Base-by-base conservation (phyloP, 2,888 invertebrate species). In the Tubulanus polymorphus region DNA sequence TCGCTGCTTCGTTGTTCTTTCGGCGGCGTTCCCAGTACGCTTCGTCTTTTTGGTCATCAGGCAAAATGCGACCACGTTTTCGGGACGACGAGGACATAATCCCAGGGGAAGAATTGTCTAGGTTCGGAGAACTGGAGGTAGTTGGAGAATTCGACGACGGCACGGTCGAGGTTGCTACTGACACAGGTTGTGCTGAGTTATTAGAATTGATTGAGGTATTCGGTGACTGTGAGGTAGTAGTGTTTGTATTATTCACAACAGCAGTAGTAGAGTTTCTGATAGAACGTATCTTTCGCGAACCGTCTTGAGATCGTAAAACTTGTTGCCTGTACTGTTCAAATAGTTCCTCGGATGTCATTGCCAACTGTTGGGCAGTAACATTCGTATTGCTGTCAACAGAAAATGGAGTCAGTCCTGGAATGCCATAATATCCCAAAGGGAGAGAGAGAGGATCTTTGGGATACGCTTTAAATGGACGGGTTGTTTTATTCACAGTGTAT, bases 1-100 rank as follows among this genome's bases (percentile, higher is more conserved):
- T 96, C 0, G 96, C 96, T 0, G 96, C 95, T 61, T 88, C 90
- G 76, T 96, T 96, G 78, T 96, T 96, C 73, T 92, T 91, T 63
- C 89, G 85, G 10, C 95, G 81, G 54, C 93, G 85, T 68, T 91
- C 93, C 82, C 88, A 88, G 74, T 96, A 96, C 0, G 88, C 86
- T 2, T 89, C 88, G 73, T 93, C 92, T 68, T 89, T 84, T 54
- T 76, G 69, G 5, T 73, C 72, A 25, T 79, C 78, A 2, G 76
- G 76, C 28, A 77, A 57, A 6, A 68, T 62, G 25, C 69, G 62
- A 2, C 72, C 73, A 23, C 72, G 63, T 54, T 70, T 67, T 3
- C 70, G 58, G 20, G 65, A 60, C 18, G 23, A 25, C 2, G 48
- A 35, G n/a, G 53, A 51, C 15, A 30, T 25, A 15, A 18, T 10